Evolutionary conservation across 1,140 invertebrate species (phyloP).

Genomic region (Pogonognathellus flavescens): DNA sequence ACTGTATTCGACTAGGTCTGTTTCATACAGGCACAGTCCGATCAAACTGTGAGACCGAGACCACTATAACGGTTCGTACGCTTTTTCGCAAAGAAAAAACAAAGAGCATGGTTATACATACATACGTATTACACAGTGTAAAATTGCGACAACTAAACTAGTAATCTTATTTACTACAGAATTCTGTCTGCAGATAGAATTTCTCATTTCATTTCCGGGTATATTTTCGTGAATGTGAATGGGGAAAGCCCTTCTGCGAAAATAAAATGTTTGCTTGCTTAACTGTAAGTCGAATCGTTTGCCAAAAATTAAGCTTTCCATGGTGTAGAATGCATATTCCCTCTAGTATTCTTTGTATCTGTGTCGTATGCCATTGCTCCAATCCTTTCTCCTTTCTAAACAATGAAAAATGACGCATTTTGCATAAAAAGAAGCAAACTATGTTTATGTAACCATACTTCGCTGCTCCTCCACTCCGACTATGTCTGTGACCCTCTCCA

Average conservation of each 20-base stretch:
- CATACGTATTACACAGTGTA: background rate
- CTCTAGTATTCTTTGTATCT: background rate
- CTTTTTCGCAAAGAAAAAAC: background rate
- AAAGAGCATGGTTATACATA: constrained; percentile 2
- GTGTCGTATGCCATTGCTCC: background rate
- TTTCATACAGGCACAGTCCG: background rate
- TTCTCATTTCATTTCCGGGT: constrained; percentile 14
- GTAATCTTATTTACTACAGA: background rate
- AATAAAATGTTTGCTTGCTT: constrained; percentile 1
- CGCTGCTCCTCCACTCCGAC: background rate
- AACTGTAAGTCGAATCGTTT: background rate
- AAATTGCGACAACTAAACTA: background rate
- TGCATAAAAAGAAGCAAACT: background rate
- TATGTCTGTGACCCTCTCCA: background rate
- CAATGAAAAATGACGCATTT: constrained; percentile 21
- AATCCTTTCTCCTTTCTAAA: background rate
- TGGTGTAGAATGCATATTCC: background rate
- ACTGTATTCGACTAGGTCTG: background rate
- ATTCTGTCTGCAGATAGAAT: background rate
- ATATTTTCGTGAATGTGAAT: background rate
- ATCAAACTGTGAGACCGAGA: background rate
- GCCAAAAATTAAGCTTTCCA: constrained; percentile 12
- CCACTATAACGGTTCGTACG: background rate
- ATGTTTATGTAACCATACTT: background rate
- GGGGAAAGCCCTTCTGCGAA: background rate